Base-by-base conservation (phyloP, 2,888 invertebrate species). In the Tinea trinotella region DNA sequence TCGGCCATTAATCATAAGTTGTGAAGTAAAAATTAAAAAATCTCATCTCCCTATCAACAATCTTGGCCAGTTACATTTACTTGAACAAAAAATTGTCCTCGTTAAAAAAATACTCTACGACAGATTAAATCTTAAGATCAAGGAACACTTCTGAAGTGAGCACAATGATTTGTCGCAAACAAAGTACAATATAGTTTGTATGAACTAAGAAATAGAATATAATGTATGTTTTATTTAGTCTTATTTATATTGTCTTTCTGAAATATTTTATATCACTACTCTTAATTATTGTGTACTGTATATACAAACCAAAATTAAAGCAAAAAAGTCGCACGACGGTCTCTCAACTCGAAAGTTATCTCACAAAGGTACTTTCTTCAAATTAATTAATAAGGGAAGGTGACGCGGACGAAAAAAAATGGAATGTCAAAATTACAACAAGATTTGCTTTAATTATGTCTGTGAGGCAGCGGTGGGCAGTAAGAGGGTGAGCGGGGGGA, bases 401-500 rank as follows among this genome's bases (percentile, higher is more conserved):
- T 74, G 76, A 72, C 70, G 52, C 52, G 22, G 69, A 63, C 64
- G 70, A 66, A 67, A 68, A 80, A 82, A 83, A 83, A 82, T 82
- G 79, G 82, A 83, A 83, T 71, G 82, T 83, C 80, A 79, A 82
- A 83, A 83, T 84, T 84, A 84, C 83, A 83, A 82, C 82, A 80
- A 82, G 79, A 83, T 83, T 81, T 71, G 70, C 73, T 73, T 82
- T 82, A 80, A 84, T 82, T 80, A 81, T 81, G 82, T 81, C 80
- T 75, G 60, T 58, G 56, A 64, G 64, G 63, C n/a, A 66, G 61
- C 61, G 65, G 56, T 57, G 61, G 57, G 53, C 59, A 53, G 57
- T 48, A n/a, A n/a, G n/a, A n/a, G 52, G 59, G 58, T 55, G 57
- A 55, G 56, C 34, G 59, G 57, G 62, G 62, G 66, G 58, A 7